Conservation (phyloP, 2,113 vertebrate genomes). For the Stegostoma tigrinum region DNA sequence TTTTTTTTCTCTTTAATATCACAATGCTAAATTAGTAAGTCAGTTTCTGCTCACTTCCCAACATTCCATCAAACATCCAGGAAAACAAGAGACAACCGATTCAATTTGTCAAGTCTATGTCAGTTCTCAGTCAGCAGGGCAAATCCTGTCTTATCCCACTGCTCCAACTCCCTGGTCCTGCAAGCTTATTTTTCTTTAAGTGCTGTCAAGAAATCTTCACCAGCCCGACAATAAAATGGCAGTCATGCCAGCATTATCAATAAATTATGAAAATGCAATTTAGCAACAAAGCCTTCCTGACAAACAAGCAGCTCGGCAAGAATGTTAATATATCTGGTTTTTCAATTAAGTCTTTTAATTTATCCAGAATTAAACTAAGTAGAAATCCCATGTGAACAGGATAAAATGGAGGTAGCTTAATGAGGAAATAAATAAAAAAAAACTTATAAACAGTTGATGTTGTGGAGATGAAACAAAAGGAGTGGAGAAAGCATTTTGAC, state of each 20-base stretch:
- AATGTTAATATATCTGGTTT: background rate
- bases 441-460: background rate
- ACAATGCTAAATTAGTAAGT: background rate
- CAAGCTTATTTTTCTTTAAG: too few relatives aligned
- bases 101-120: too few relatives aligned
- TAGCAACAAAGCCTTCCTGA: background rate
- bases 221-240: background rate
- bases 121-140: too few relatives aligned
- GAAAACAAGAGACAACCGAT: background rate
- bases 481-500: background rate
- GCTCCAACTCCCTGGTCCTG: too few relatives aligned
- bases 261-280: constrained; percentile 5
- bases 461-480: background rate
- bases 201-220: background rate
- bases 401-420: background rate
- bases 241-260: background rate
- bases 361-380: background rate
- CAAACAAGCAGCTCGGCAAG: background rate
- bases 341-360: background rate
- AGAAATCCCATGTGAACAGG: background rate
- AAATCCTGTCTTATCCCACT: too few relatives aligned
- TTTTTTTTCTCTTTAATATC: background rate
- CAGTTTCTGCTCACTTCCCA: background rate
- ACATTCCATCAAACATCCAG: background rate
- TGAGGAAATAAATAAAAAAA: background rate